Evolutionary conservation across 2,113 vertebrate genomes (phyloP), one percentile per base, ranked within the genome.

Genomic region (Drymodes brunneopygia): DNA sequence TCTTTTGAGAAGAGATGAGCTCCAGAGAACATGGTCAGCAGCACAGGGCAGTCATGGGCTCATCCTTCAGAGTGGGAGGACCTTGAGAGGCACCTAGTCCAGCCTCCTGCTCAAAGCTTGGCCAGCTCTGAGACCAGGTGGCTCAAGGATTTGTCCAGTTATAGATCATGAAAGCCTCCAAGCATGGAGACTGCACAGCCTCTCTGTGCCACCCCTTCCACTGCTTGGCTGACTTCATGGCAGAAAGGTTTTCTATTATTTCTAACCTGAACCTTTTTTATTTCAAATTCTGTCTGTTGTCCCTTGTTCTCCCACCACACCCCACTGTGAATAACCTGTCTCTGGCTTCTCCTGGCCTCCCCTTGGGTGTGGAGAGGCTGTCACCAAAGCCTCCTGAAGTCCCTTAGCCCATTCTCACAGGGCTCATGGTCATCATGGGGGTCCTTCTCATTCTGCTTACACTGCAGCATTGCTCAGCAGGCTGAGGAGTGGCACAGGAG

Each of bases 391-490:
- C 21, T 14, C 0, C 50, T 47, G 14, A 58, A 18, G 60, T 54
- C 28, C 21, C 29, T 67, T 10, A 21, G 71, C 38, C 18, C 56
- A 16, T 77, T 60, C 40, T 56, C 31, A 27, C 9, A 23, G 36
- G 21, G 27, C 54, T 51, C 8, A 7, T 7, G 28, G 8, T 42
- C 2, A 0, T 29, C 1, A 0, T n/a, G 44, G 15, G 6, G 11
- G 8, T 58, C 25, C 19, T 61, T 28, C n/a, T 85, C 22, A 6
- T 35, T 15, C 12, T 10, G 2, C 31, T 15, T n/a, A 0, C 5
- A 0, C 28, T 25, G 31, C 2, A 5, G 33, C 31, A 9, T 6
- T 0, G 0, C 27, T 77, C 25, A 25, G 51, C 57, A 24, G 57
- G 65, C 58, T 57, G n/a, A 11, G 3, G 31, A 13, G 28, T 10